Evolutionary conservation across 2,797 vertebrate genomes (phyloP).

Genomic region (Catharus ustulatus): DNA sequence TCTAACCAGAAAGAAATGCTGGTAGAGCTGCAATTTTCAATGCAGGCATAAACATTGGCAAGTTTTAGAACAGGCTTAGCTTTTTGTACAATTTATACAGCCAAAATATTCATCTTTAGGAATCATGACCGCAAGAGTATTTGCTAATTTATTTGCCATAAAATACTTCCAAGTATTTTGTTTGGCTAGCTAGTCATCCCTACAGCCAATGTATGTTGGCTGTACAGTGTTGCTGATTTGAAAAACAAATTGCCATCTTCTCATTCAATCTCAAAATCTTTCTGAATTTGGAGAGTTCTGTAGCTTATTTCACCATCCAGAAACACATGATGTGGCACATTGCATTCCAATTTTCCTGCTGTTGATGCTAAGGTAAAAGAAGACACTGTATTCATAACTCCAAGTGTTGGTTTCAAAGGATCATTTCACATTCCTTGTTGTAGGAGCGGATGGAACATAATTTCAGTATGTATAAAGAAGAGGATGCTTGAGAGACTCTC

Average conservation of each 20-base stretch:
- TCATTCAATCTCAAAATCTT: not conserved
- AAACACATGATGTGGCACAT: rapidly evolving
- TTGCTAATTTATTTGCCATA: not conserved
- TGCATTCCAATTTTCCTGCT: not conserved
- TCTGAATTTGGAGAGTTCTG: not conserved
- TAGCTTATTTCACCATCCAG: not conserved
- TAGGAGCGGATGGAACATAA: not conserved
- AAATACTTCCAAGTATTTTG: not conserved
- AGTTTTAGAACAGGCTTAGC: not conserved
- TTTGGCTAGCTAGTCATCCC: not conserved
- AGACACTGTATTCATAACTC: not conserved
- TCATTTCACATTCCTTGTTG: not conserved
- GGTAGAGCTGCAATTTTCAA: not conserved
- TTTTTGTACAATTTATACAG: not conserved
- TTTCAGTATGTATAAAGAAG: not conserved
- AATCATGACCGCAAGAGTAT: not conserved
- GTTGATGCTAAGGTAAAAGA: not conserved
- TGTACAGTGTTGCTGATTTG: not conserved
- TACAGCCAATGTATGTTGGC: not conserved
- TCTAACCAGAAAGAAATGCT: not conserved
- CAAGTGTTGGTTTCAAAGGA: not conserved
- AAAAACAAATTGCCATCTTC: not conserved
- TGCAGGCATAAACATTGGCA: not conserved
- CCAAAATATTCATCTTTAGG: not conserved
- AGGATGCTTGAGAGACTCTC: not conserved